These are phyloP conservation scores for Cyanoderma ruficeps DNA, from an alignment of 2,113 vertebrate genomes.

Conservation along the genomic window DNA sequence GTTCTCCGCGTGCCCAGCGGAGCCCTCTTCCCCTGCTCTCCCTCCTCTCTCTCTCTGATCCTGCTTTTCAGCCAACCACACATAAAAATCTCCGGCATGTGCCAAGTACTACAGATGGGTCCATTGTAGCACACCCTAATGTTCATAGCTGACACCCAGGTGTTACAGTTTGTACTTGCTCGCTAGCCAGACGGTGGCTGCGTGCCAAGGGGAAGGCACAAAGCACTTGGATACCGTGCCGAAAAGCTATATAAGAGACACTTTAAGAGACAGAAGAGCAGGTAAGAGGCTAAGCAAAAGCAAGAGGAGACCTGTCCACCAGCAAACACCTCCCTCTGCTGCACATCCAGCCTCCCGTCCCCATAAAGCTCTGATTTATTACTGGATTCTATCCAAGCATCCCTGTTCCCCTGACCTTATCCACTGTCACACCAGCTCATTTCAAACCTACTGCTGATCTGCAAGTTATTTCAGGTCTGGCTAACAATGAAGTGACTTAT, in stretches of 20 bases:
- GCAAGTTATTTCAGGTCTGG: constrained; percentile 13
- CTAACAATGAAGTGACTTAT: not conserved
- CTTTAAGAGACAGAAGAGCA: not conserved
- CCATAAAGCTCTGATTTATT: not conserved
- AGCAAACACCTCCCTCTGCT: not conserved
- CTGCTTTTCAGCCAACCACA: constrained; percentile 66
- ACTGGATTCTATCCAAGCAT: not conserved
- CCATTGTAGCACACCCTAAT: constrained; percentile 72
- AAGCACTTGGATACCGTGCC: constrained; percentile 25
- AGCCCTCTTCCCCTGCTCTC: constrained; percentile 54
- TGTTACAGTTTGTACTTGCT: constrained; percentile 71
- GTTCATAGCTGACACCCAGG: constrained; percentile 71
- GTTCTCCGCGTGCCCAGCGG: constrained; percentile 24
- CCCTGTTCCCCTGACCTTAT: not conserved
- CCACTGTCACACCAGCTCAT: not conserved
- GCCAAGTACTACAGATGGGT: constrained; percentile 72
- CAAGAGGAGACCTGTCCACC: not conserved
- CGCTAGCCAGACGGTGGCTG: constrained; percentile 61
- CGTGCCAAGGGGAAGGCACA: constrained; percentile 60
- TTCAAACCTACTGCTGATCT: constrained; percentile 1
- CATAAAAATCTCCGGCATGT: constrained; percentile 64
- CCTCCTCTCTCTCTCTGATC: constrained; percentile 61
- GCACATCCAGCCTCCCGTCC: not conserved
- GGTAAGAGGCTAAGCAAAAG: constrained; percentile 32
- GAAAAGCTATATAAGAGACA: constrained; percentile 57